phyloP scores from a whole-genome alignment of 2,888 invertebrate species.

The Electrophaes corylata region DNA sequence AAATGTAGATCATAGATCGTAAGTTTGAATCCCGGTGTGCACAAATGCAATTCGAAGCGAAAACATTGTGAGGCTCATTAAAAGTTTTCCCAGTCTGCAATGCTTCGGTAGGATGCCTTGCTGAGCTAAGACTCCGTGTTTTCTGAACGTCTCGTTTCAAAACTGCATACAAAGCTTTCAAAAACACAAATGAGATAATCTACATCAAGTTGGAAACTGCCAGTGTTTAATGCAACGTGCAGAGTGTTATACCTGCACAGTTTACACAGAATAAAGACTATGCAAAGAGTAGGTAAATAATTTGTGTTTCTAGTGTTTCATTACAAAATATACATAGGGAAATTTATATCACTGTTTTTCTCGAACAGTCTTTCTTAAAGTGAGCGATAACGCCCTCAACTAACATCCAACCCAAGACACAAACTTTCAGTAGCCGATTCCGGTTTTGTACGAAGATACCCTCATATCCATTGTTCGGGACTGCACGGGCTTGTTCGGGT shows the following conservation, averaged over 20 bases:
- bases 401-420: too few species aligned
- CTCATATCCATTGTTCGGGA: too few species aligned
- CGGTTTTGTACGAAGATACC: too few species aligned
- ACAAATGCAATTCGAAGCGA: background rate
- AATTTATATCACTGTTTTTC: too few species aligned
- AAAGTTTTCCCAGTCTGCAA: background rate
- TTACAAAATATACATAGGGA: too few species aligned
- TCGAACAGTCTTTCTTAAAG: too few species aligned
- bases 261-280: slow-evolving; percentile 1
- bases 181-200: slow-evolving; percentile 18
- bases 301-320: too few species aligned
- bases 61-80: background rate
- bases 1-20: too few species aligned
- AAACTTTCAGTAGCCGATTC: too few species aligned
- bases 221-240: slow-evolving; percentile 7
- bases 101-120: background rate
- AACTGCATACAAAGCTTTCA: slow-evolving; percentile 13
- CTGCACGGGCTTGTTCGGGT: too few species aligned
- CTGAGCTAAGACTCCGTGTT: background rate
- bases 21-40: background rate
- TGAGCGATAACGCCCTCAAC: too few species aligned
- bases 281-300: background rate
- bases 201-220: slow-evolving; percentile 13
- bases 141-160: background rate
- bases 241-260: slow-evolving; percentile 10